Conservation (phyloP, 1,140 invertebrate species). For the Pseudoatta argentina region DNA sequence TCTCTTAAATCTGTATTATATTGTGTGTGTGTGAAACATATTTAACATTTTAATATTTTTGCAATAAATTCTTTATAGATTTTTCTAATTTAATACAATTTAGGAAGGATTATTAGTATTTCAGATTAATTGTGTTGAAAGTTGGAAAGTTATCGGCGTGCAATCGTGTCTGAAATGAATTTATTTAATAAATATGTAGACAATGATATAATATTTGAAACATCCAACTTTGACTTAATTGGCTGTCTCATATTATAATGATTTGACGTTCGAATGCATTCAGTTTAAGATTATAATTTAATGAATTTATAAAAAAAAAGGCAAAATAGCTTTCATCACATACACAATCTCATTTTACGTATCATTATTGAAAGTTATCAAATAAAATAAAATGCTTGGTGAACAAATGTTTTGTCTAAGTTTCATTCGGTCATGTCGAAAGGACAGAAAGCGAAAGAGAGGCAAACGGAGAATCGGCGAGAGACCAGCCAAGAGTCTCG, state of each 20-base stretch:
- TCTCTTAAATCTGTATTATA: too few relatives aligned
- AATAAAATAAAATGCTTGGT: conserved; percentile 40
- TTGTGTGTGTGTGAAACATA: too few relatives aligned
- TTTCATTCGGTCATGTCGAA: conserved; percentile 20
- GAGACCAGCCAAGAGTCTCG: conserved; percentile 65
- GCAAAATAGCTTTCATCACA: background rate
- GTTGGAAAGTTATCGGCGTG: too few relatives aligned
- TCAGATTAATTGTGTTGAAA: too few relatives aligned
- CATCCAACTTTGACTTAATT: too few relatives aligned
- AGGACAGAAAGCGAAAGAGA: conserved; percentile 45
- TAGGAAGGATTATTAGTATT: too few relatives aligned
- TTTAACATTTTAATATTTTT: too few relatives aligned
- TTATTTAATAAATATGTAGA: too few relatives aligned
- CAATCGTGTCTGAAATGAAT: too few relatives aligned
- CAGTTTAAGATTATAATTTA: background rate
- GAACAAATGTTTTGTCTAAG: conserved; percentile 38
- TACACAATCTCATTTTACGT: background rate
- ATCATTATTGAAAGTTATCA: conserved; percentile 41
- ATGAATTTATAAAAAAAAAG: background rate
- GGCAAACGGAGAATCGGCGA: conserved; percentile 24
- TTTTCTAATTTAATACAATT: too few relatives aligned
- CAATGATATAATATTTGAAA: too few relatives aligned
- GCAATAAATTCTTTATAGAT: too few relatives aligned
- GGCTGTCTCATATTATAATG: background rate
- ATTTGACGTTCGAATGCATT: background rate